Evolutionary conservation across 2,113 vertebrate genomes (phyloP), one percentile per base, ranked within the genome.

Genomic region (Tursiops truncatus): DNA sequence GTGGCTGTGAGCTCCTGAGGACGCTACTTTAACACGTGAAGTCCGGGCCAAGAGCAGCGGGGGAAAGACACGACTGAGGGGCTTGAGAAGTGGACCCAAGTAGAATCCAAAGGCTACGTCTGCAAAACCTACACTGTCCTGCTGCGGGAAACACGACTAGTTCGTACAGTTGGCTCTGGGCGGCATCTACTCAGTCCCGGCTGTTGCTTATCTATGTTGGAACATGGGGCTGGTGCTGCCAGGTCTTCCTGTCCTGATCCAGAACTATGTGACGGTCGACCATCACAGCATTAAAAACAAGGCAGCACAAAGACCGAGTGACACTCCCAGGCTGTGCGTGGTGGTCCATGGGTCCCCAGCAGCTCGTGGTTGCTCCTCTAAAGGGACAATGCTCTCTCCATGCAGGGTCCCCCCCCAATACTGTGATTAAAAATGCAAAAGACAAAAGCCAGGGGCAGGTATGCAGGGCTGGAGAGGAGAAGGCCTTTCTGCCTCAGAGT

Each of bases 131-230:
- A 17, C 3, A 2, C 14, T 13, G 33, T 26, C 5, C 20, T 28
- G 31, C 53, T 2, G 7, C 53, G 33, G 1, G 44, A 56, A 23
- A n/a, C 2, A 10, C 20, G 65, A 15, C 17, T 14, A 33, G 33
- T 67, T 80, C 47, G 6, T 25, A 53, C 58, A 65, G 41, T 8
- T 53, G 12, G 10, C 60, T 25, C 74, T 50, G 38, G 31, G 20
- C 3, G 36, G n/a, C 58, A 56, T 10, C 60, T 53, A 9, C 50
- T 65, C 26, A 9, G 5, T 26, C n/a, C 20, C 10, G 77, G 50
- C 36, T 65, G 3, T 11, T 47, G 6, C 21, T 56, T 7, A 3
- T 3, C n/a, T 44, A 10, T 8, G 5, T 0, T 14, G 7, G 11
- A 74, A 63, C 1, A 47, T 1, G 33, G 33, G 38, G 23, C 33